Conservation (phyloP, 2,113 vertebrate species). For the Nanorana parkeri region DNA sequence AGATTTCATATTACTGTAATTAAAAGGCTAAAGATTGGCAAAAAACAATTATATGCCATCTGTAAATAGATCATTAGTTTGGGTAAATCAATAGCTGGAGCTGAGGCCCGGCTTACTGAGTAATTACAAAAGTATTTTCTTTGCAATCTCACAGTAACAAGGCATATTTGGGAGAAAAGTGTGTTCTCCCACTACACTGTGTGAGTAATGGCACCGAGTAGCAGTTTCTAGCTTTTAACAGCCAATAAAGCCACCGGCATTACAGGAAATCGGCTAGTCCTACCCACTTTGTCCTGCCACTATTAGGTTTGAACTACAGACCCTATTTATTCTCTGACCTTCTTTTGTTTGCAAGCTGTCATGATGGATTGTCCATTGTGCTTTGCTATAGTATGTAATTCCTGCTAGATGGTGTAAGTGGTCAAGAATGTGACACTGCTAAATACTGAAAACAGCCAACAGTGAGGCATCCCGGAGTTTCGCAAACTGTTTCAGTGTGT, state of each 20-base stretch:
- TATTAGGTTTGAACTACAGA: slow-evolving; percentile 1
- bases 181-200: slow-evolving; percentile 24
- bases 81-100: slow-evolving; percentile 58
- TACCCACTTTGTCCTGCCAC: neutral
- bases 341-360: neutral
- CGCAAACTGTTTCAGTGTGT: too few species aligned
- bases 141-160: slow-evolving; percentile 50
- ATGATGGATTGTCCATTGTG: neutral
- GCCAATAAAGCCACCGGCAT: slow-evolving; percentile 21
- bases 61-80: slow-evolving; percentile 58
- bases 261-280: slow-evolving; percentile 4
- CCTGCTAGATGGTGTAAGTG: slow-evolving; percentile 19
- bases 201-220: slow-evolving; percentile 37
- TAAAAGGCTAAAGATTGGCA: slow-evolving; percentile 57
- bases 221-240: slow-evolving; percentile 9
- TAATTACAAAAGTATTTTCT: slow-evolving; percentile 57
- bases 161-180: slow-evolving; percentile 50
- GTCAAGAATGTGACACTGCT: slow-evolving; percentile 7
- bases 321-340: slow-evolving; percentile 1
- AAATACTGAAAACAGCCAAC: neutral
- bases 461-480: too few species aligned
- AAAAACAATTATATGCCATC: slow-evolving; percentile 58
- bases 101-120: slow-evolving; percentile 52
- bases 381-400: neutral
- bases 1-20: slow-evolving; percentile 58